Evolutionary conservation across 2,888 invertebrate species (phyloP).

Genomic region (Xestia rhomboidea): DNA sequence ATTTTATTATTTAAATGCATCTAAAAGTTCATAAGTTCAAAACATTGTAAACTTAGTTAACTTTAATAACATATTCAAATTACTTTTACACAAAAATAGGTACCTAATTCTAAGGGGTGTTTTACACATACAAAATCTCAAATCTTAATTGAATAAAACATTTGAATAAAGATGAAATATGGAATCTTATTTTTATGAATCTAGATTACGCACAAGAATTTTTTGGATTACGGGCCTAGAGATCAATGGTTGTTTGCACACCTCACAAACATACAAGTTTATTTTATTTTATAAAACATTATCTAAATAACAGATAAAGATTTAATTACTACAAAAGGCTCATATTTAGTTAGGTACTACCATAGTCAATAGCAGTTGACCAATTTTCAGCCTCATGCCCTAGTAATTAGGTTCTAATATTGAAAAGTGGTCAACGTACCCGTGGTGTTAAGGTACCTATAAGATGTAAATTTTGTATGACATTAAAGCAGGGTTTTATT

Average conservation of each 20-base stretch:
- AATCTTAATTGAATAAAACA: not conserved
- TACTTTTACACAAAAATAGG: conserved; percentile 17
- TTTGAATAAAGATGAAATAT: not conserved
- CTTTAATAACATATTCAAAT: conserved; percentile 11
- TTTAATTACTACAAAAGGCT: conserved; percentile 3
- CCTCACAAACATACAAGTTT: not conserved
- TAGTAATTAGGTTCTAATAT: not conserved
- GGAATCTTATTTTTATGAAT: not conserved
- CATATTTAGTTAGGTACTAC: not conserved
- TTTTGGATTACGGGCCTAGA: too few relatives aligned
- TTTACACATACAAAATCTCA: not conserved
- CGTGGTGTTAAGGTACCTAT: not conserved
- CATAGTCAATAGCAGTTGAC: not conserved
- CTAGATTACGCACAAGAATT: not conserved
- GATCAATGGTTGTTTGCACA: not conserved
- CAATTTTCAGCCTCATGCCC: not conserved
- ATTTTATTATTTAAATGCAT: conserved; percentile 32
- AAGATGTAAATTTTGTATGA: not conserved
- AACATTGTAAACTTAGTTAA: not conserved
- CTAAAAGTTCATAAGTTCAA: conserved; percentile 40
- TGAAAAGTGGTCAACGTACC: not conserved
- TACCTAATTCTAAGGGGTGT: not conserved
- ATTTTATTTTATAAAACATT: not conserved
- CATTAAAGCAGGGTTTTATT: not conserved
- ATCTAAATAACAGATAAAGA: conserved; percentile 3